phyloP scores from a whole-genome alignment of 2,888 invertebrate species.

The Mesodorylaimus sp. region DNA sequence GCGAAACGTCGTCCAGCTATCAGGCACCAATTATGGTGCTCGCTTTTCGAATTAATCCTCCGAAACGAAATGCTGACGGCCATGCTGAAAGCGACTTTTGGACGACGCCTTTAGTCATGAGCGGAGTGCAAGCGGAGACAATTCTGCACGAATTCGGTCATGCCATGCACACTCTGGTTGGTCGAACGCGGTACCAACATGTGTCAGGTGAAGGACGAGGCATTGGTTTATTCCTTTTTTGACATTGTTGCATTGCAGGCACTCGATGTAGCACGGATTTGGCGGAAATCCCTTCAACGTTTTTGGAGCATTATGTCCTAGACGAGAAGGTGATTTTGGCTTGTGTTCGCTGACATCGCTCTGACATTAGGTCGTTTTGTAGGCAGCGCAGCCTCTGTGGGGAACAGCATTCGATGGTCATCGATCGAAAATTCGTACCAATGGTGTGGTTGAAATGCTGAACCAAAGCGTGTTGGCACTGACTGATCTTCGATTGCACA shows the following conservation, averaged over 20 bases:
- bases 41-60: constrained; percentile 12
- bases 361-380: background rate
- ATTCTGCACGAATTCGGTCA: constrained; percentile 97
- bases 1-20: constrained; percentile 33
- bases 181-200: constrained; percentile 81
- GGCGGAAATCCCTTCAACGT: constrained; percentile 88
- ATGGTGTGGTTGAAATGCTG: constrained; percentile 72
- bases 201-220: constrained; percentile 50
- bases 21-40: constrained; percentile 25
- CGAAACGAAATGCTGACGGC: background rate
- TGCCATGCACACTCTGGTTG: constrained; percentile 95
- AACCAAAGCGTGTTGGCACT: constrained; percentile 43
- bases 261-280: constrained; percentile 93
- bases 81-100: background rate
- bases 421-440: background rate
- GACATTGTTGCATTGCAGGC: constrained; percentile 37
- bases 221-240: background rate
- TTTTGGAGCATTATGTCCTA: constrained; percentile 91
- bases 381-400: background rate
- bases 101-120: constrained; percentile 34
- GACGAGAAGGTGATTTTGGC: constrained; percentile 48
- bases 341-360: background rate
- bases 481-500: constrained; percentile 27
- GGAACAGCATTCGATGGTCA: too few species aligned
- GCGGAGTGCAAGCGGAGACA: constrained; percentile 72